Conservation (phyloP, 2,113 vertebrate species). For the Thalassoma bifasciatum region DNA sequence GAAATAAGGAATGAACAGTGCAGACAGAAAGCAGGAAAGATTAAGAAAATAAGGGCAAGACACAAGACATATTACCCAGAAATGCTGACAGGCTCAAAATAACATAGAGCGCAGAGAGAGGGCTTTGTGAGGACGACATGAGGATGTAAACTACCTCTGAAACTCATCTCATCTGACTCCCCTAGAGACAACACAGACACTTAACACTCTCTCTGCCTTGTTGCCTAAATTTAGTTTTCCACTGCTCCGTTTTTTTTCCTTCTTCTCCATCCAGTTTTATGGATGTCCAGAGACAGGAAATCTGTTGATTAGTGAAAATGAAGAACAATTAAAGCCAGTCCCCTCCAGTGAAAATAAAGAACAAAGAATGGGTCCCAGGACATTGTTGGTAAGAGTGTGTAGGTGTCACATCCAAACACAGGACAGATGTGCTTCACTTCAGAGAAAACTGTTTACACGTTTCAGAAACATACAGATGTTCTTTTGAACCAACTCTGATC, state of each 20-base stretch:
- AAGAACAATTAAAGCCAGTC: slow-evolving; percentile 52
- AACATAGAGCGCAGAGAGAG: slow-evolving; percentile 17
- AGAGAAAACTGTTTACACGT: slow-evolving; percentile 13
- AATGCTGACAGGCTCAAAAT: slow-evolving; percentile 13
- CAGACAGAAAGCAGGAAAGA: slow-evolving; percentile 14
- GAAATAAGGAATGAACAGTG: slow-evolving; percentile 38
- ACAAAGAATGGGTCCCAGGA: slow-evolving; percentile 30
- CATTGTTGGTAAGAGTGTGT: slow-evolving; percentile 24
- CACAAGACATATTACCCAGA: slow-evolving; percentile 34
- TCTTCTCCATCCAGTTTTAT: slow-evolving; percentile 33
- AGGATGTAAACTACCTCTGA: slow-evolving; percentile 13
- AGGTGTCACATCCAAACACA: slow-evolving; percentile 55
- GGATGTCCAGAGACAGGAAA: slow-evolving; percentile 60
- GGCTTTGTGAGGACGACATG: slow-evolving; percentile 24
- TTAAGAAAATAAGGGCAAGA: slow-evolving; percentile 22
- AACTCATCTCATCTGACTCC: slow-evolving; percentile 4
- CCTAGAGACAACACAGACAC: slow-evolving; percentile 18
- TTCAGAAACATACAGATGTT: not conserved
- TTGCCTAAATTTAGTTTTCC: slow-evolving; percentile 23
- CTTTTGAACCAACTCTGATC: not conserved
- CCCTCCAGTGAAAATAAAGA: slow-evolving; percentile 15
- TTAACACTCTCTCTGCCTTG: not conserved
- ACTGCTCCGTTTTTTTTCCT: slow-evolving; percentile 25
- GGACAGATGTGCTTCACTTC: slow-evolving; percentile 36
- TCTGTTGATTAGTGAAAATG: slow-evolving; percentile 55